Conservation (phyloP, 2,113 vertebrate species). For the Gavialis gangeticus region DNA sequence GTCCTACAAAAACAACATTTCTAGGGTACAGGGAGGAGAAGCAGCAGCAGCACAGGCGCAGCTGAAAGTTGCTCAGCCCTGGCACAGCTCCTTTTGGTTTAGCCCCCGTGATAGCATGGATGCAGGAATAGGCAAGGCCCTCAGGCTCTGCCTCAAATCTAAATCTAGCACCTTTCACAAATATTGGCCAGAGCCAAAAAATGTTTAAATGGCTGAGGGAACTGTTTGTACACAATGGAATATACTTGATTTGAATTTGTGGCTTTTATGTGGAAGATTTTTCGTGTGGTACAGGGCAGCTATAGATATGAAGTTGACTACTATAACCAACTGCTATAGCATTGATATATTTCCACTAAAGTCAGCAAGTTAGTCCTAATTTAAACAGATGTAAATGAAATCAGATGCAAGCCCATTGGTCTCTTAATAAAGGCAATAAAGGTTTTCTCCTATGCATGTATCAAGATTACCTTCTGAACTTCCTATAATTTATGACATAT, state of each 20-base stretch:
- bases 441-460: accelerated
- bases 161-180: not conserved
- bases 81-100: too few relatives aligned
- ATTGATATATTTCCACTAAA: not conserved
- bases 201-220: not conserved
- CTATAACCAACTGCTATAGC: not conserved
- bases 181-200: not conserved
- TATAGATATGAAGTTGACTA: not conserved
- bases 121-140: too few relatives aligned
- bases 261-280: not conserved
- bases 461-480: not conserved
- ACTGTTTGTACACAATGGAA: not conserved
- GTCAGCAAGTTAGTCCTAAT: not conserved
- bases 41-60: too few relatives aligned
- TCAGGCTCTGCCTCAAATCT: not conserved
- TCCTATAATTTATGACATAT: not conserved
- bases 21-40: too few relatives aligned
- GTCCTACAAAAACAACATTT: too few relatives aligned
- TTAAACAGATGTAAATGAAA: not conserved
- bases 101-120: too few relatives aligned
- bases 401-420: not conserved
- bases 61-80: too few relatives aligned
- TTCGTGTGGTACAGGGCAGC: not conserved
- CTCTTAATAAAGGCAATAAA: not conserved
- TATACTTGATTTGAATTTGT: not conserved